These are phyloP conservation scores for Deilephila elpenor DNA, from an alignment of 2,888 invertebrate genomes.

Conservation along the genomic window DNA sequence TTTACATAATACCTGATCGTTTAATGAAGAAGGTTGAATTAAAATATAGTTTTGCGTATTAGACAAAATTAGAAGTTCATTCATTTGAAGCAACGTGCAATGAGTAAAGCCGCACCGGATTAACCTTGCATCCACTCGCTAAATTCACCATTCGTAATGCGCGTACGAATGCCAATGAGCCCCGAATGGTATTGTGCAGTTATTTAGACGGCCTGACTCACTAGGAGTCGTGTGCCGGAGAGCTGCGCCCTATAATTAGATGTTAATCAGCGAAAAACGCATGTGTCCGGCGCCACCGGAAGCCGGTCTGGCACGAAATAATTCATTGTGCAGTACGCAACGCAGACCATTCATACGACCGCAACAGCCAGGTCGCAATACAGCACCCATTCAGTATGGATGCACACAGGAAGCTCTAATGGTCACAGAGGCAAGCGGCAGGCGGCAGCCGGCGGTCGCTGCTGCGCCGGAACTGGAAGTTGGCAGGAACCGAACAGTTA, in stretches of 20 bases:
- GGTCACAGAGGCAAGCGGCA: constrained; percentile 53
- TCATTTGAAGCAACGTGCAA: constrained; percentile 13
- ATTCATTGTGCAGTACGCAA: constrained; percentile 69
- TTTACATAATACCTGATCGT: not conserved
- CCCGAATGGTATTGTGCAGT: constrained; percentile 62
- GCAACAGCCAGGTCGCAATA: constrained; percentile 61
- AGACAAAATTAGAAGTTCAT: constrained; percentile 16
- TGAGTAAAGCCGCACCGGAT: constrained; percentile 34
- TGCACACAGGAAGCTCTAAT: constrained; percentile 77
- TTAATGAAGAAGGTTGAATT: not conserved
- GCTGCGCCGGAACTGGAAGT: constrained; percentile 73
- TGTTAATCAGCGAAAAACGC: constrained; percentile 80
- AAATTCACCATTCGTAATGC: constrained; percentile 53
- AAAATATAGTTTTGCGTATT: not conserved
- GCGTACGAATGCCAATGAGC: constrained; percentile 59
- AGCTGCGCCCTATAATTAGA: constrained; percentile 81
- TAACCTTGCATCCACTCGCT: constrained; percentile 53
- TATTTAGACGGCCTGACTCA: constrained; percentile 67
- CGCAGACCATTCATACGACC: constrained; percentile 71
- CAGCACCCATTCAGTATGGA: constrained; percentile 62
- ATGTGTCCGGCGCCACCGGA: constrained; percentile 76
- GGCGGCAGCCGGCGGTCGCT: constrained; percentile 41
- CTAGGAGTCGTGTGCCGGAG: constrained; percentile 70
- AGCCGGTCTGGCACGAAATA: constrained; percentile 76
- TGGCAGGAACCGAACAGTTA: constrained; percentile 75